phyloP scores from a whole-genome alignment of 2,797 vertebrate genomes.

The Fringilla coelebs region DNA sequence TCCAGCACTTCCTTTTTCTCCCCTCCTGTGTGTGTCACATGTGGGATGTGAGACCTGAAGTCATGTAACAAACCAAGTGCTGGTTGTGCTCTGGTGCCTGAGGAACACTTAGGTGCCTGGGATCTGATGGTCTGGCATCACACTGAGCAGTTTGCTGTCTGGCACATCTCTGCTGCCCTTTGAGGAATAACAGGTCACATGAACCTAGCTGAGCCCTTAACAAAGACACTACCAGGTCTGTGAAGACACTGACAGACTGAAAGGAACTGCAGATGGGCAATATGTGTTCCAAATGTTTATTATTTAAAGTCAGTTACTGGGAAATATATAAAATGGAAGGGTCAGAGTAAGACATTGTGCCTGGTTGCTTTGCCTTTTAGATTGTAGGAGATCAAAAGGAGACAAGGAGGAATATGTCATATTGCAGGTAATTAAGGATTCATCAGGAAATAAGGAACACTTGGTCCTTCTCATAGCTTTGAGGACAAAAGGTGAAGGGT shows the following conservation, averaged over 20 bases:
- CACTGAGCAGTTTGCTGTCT: not conserved
- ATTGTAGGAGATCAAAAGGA: conserved; percentile 51
- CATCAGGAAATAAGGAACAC: conserved; percentile 62
- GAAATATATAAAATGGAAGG: conserved; percentile 23
- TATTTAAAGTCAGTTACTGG: not conserved
- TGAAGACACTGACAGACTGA: not conserved
- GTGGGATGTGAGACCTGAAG: not conserved
- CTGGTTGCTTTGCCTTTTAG: conserved; percentile 15
- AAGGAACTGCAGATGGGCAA: not conserved
- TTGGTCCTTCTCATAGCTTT: conserved; percentile 31
- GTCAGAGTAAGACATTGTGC: conserved; percentile 13
- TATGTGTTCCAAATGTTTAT: conserved; percentile 22
- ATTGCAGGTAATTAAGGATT: conserved; percentile 65
- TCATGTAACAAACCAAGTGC: not conserved
- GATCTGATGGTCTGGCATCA: not conserved
- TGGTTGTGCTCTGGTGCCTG: not conserved
- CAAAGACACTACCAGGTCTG: not conserved
- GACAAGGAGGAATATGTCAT: conserved; percentile 57
- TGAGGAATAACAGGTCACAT: not conserved
- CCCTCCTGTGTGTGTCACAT: not conserved
- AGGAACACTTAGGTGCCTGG: not conserved
- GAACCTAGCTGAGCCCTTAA: not conserved
- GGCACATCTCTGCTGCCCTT: not conserved
- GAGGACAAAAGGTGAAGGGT: conserved; percentile 60
- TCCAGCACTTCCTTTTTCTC: not conserved